These are phyloP conservation scores for Entomobrya multifasciata DNA, from an alignment of 2,888 invertebrate species.

Conservation along the genomic window DNA sequence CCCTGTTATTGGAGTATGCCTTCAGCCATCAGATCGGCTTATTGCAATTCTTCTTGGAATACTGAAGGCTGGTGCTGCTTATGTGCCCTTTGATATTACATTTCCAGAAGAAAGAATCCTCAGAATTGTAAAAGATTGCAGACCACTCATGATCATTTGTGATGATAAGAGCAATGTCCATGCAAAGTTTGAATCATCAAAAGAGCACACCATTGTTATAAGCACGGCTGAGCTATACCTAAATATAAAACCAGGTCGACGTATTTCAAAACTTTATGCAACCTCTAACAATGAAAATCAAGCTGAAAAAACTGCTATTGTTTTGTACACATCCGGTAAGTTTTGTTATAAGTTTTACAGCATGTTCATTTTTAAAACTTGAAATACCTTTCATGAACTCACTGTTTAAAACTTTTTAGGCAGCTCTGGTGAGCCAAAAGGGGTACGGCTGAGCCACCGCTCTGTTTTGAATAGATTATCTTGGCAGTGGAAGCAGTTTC, in stretches of 20 bases:
- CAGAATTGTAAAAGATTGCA: constrained; percentile 89
- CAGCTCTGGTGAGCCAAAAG: constrained; percentile 78
- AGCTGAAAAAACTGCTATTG: constrained; percentile 85
- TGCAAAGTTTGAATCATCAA: constrained; percentile 71
- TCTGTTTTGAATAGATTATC: constrained; percentile 90
- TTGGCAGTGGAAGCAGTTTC: constrained; percentile 94
- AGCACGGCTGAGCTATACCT: not conserved
- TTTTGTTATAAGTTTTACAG: too few species aligned
- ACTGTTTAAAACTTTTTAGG: constrained; percentile 33
- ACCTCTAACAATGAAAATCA: constrained; percentile 5
- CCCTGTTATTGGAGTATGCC: constrained; percentile 89
- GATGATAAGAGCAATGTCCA: constrained; percentile 84
- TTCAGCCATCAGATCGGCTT: constrained; percentile 88
- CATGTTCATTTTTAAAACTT: too few species aligned
- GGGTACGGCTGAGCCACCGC: constrained; percentile 89
- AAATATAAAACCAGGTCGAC: not conserved
- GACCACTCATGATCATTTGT: constrained; percentile 87
- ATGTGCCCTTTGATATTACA: constrained; percentile 89
- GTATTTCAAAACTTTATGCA: not conserved
- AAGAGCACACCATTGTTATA: constrained; percentile 43
- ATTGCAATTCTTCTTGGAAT: constrained; percentile 87
- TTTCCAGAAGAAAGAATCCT: constrained; percentile 88
- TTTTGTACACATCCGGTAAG: constrained; percentile 88
- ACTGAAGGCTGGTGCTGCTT: constrained; percentile 91
- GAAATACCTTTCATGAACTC: too few species aligned